phyloP scores from a whole-genome alignment of 2,797 vertebrate genomes.

The Anableps anableps region DNA sequence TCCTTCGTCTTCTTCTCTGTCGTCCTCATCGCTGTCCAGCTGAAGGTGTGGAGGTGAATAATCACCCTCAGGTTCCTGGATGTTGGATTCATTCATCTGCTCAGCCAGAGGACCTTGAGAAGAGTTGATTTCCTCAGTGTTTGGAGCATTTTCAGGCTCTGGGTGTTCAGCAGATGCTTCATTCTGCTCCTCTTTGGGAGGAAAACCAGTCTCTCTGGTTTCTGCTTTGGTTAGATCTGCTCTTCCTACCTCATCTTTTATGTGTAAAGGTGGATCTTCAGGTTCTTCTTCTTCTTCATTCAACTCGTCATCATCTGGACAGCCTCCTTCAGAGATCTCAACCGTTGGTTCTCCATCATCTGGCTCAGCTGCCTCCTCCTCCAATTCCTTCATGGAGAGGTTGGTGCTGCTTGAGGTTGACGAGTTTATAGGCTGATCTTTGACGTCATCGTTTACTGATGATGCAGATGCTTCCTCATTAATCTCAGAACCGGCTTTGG shows the following conservation, averaged over 20 bases:
- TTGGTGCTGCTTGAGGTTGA: background rate
- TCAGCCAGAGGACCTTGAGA: background rate
- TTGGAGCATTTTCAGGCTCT: slow-evolving; percentile 10
- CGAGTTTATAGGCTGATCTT: background rate
- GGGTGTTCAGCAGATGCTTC: slow-evolving; percentile 6
- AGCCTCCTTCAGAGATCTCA: slow-evolving; percentile 1
- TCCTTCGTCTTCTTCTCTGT: slow-evolving; percentile 65
- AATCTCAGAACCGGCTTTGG: slow-evolving; percentile 4
- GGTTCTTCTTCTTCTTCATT: background rate
- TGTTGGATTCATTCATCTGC: slow-evolving; percentile 4
- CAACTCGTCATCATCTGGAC: background rate
- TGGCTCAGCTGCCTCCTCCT: slow-evolving; percentile 33
- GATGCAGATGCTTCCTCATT: background rate
- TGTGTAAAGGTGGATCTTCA: slow-evolving; percentile 7
- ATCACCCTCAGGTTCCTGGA: slow-evolving; percentile 21
- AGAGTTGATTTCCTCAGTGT: slow-evolving; percentile 6
- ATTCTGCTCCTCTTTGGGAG: background rate
- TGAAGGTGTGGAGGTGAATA: background rate
- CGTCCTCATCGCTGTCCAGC: slow-evolving; percentile 36
- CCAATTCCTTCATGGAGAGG: background rate
- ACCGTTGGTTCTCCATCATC: background rate
- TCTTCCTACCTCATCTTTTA: background rate
- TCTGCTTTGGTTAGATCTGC: background rate
- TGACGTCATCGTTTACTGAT: background rate
- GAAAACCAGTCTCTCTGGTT: background rate